Evolutionary conservation across 92 coral and sea anemone genomes (phyloP).

Genomic region (Palythoa caribaeorum): DNA sequence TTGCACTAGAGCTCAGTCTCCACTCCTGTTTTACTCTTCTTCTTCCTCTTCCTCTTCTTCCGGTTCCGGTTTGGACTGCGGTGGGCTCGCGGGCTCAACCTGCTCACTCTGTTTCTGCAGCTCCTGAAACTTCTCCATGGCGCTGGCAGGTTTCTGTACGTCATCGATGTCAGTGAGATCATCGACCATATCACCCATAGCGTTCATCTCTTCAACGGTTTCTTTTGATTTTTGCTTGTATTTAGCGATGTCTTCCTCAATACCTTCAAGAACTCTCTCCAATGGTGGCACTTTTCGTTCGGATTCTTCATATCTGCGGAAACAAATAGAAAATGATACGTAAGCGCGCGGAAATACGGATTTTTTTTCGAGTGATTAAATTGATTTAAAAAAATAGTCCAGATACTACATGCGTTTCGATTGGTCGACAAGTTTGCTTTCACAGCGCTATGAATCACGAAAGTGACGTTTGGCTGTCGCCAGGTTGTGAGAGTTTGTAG

Average conservation of each 20-base stretch:
- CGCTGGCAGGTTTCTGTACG: constrained; percentile 53
- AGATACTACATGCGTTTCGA: too few relatives aligned
- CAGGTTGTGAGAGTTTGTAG: too few relatives aligned
- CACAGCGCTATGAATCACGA: too few relatives aligned
- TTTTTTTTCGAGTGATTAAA: not conserved
- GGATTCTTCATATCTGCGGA: constrained; percentile 79
- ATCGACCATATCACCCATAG: constrained; percentile 79
- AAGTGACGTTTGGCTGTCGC: too few relatives aligned
- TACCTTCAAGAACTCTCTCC: constrained; percentile 62
- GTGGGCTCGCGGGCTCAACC: constrained; percentile 15
- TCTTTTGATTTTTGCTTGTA: constrained; percentile 42
- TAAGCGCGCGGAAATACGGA: too few relatives aligned
- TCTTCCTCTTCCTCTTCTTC: constrained; percentile 31
- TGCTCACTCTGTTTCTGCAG: constrained; percentile 33
- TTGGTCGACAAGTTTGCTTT: too few relatives aligned
- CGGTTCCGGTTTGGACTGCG: constrained; percentile 16
- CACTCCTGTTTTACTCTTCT: not conserved
- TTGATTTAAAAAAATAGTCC: too few relatives aligned
- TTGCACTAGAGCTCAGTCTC: too few relatives aligned
- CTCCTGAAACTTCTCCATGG: constrained; percentile 61
- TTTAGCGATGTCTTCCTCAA: constrained; percentile 69
- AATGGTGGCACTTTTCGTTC: constrained; percentile 81
- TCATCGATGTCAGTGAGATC: constrained; percentile 58
- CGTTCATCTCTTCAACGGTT: constrained; percentile 68
- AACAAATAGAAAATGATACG: too few relatives aligned